Conservation (phyloP, 2,797 vertebrate species). For the Crocodylus rhombifer region DNA sequence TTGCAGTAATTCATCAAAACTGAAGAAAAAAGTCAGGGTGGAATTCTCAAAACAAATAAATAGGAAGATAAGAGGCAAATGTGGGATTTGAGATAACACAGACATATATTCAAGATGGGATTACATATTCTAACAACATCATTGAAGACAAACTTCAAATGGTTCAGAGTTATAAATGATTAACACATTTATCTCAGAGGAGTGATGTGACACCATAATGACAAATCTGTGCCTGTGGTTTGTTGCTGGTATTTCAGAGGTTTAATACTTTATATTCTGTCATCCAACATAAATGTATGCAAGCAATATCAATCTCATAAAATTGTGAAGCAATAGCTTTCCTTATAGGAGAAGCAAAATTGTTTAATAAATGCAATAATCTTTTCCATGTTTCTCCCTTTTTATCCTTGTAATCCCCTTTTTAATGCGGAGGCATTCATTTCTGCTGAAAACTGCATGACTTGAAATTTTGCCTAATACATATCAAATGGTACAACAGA, state of each 20-base stretch:
- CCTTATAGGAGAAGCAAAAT: background rate
- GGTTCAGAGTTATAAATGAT: constrained; percentile 69
- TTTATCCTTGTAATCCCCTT: constrained; percentile 12
- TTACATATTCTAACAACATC: constrained; percentile 60
- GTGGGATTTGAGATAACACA: constrained; percentile 63
- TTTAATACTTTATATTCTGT: constrained; percentile 63
- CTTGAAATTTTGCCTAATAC: constrained; percentile 62
- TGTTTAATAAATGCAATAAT: background rate
- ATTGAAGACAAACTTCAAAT: constrained; percentile 47
- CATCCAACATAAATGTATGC: constrained; percentile 54
- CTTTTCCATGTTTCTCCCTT: constrained; percentile 17
- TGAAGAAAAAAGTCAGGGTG: background rate
- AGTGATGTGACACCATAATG: constrained; percentile 43
- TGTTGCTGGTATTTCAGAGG: constrained; percentile 42
- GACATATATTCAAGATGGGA: constrained; percentile 45
- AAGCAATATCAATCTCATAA: constrained; percentile 71
- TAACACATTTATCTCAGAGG: constrained; percentile 73
- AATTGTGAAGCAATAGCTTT: constrained; percentile 67
- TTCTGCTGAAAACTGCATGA: constrained; percentile 64
- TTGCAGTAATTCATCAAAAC: constrained; percentile 17
- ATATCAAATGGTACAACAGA: constrained; percentile 65
- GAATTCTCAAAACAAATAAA: constrained; percentile 44
- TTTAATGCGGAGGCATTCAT: constrained; percentile 35
- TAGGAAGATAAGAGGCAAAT: constrained; percentile 58
- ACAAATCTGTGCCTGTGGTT: constrained; percentile 55